Evolutionary conservation across 2,113 vertebrate species (phyloP).

Genomic region (Plotosus lineatus): DNA sequence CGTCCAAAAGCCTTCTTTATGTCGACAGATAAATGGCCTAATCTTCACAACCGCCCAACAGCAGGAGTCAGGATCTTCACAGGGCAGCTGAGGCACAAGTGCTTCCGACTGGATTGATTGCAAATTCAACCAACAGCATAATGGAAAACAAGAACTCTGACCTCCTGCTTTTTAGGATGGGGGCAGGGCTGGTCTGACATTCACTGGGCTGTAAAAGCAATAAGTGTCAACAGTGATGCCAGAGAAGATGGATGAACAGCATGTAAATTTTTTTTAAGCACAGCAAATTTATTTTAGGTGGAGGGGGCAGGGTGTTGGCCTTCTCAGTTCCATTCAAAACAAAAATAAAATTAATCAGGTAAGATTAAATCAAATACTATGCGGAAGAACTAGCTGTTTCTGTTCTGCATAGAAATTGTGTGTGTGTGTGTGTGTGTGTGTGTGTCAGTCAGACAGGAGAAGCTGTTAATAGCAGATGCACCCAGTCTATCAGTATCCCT

Average conservation of each 20-base stretch:
- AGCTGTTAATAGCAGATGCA: conserved; percentile 15
- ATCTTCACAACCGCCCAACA: conserved; percentile 18
- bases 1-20: not conserved
- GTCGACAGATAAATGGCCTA: conserved; percentile 10
- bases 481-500: conserved; percentile 6
- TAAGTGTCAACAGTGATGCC: not conserved
- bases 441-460: not conserved
- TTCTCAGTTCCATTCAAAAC: not conserved
- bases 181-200: not conserved
- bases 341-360: not conserved
- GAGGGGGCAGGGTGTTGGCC: not conserved
- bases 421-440: conserved; percentile 15
- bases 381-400: not conserved
- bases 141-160: conserved; percentile 29
- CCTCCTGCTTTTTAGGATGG: conserved; percentile 4
- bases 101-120: conserved; percentile 1
- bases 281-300: not conserved
- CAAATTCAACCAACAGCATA: conserved; percentile 22
- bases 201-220: conserved; percentile 1
- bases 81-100: not conserved
- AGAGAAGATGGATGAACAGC: not conserved
- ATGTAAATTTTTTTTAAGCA: not conserved
- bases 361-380: conserved; percentile 13
- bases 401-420: not conserved
- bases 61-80: conserved; percentile 1